These are phyloP conservation scores for Caretta caretta DNA, from an alignment of 2,113 vertebrate genomes.

Conservation along the genomic window DNA sequence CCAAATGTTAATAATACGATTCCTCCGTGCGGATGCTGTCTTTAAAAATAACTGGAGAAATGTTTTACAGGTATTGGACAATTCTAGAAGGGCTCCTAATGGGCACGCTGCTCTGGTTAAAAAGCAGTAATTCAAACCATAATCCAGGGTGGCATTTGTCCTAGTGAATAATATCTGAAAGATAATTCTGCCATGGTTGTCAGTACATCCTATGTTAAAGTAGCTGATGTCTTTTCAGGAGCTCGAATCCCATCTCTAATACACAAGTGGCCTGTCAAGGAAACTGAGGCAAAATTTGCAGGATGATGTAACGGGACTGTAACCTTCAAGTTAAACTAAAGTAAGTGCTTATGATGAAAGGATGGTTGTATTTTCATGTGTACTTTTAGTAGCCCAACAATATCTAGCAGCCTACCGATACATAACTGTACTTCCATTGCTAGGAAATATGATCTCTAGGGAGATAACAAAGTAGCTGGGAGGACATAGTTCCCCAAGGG, in stretches of 20 bases:
- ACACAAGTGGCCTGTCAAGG: neutral
- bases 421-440: neutral
- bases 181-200: neutral
- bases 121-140: neutral
- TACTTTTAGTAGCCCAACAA: conserved; percentile 39
- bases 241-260: neutral
- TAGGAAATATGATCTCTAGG: neutral
- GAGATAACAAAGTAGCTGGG: neutral
- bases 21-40: neutral
- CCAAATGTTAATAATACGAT: neutral
- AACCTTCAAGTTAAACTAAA: conserved; percentile 26
- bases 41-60: neutral
- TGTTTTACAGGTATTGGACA: neutral
- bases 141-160: neutral
- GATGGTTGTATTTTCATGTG: conserved; percentile 23
- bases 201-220: neutral
- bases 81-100: neutral
- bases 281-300: conserved; percentile 1
- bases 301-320: neutral
- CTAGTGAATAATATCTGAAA: neutral
- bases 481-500: neutral
- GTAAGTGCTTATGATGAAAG: neutral
- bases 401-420: neutral
- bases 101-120: neutral
- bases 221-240: neutral